Evolutionary conservation across 2,888 invertebrate species (phyloP).

Genomic region (Heliconius erato): DNA sequence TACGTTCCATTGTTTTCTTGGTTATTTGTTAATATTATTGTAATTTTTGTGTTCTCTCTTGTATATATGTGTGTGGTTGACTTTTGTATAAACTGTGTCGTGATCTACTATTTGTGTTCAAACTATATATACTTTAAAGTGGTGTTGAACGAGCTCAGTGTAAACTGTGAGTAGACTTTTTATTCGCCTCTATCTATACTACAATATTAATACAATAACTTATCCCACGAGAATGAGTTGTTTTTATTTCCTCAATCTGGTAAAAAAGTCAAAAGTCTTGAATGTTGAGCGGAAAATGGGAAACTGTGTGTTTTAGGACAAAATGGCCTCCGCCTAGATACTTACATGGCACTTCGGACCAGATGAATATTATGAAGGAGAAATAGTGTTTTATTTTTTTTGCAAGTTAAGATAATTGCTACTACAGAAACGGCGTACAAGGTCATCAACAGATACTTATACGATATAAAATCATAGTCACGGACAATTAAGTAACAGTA

Average conservation of each 20-base stretch:
- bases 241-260: too few relatives aligned
- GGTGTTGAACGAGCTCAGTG: too few relatives aligned
- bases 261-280: background rate
- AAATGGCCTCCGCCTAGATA: too few relatives aligned
- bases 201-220: background rate
- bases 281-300: too few relatives aligned
- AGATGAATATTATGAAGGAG: background rate
- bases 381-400: background rate
- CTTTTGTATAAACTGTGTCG: too few relatives aligned
- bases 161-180: too few relatives aligned
- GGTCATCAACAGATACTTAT: background rate
- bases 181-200: too few relatives aligned
- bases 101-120: too few relatives aligned
- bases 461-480: background rate
- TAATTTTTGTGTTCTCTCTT: too few relatives aligned
- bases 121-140: background rate
- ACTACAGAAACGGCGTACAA: background rate
- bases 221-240: background rate
- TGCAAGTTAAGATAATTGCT: slow-evolving; percentile 1
- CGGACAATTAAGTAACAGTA: background rate
- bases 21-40: too few relatives aligned
- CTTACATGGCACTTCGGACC: background rate
- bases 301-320: background rate
- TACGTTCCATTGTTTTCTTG: too few relatives aligned
- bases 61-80: too few relatives aligned